Base-by-base conservation (phyloP, 2,113 vertebrate species). In the Heloderma charlesbogerti region DNA sequence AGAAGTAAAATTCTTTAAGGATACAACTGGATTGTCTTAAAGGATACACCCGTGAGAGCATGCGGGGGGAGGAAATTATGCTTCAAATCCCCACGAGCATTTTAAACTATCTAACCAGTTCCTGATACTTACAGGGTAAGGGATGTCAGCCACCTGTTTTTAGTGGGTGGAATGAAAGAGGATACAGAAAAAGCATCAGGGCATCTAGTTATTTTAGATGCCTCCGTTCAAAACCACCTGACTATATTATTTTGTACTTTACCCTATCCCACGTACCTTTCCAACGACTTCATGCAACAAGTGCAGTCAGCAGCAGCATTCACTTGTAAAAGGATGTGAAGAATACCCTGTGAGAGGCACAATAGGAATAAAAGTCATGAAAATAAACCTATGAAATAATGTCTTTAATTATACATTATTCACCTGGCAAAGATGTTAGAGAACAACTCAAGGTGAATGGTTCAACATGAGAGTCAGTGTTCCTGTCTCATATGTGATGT, bases 121-220 rank as follows among this genome's bases (percentile, higher is more conserved):
- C 54, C 37, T 89, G 88, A 75, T 72, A 66, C 63, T 84, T 84
- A 81, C 66, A 34, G 66, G 45, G 27, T 27, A 72, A 89, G 37
- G 51, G n/a, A 40, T 83, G 78, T 54, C 29, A 86, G 25, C 40
- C 81, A 84, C 81, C 80, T 89, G 79, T 54, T 89, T 89, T 83
- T 72, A 40, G 67, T 74, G 87, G 87, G 87, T 81, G 87, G 60
- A n/a, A 81, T 69, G 77, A 81, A 81, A 88, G 63, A 88, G 45
- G 87, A 88, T 69, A 88, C 45, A 79, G 29, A 88, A 57, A 66
- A 80, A 29, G 31, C 66, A 83, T 82, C 78, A 88, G 87, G 69
- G 66, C 45, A 88, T 51, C 22, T 66, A 81, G 72, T 69, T 81
- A 88, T 81, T 81, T 88, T 88, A 89, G 67, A 89, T 82, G 66